Evolutionary conservation across 2,797 vertebrate genomes (phyloP), one percentile per base, ranked within the genome.

Genomic region (Cynopterus sphinx): DNA sequence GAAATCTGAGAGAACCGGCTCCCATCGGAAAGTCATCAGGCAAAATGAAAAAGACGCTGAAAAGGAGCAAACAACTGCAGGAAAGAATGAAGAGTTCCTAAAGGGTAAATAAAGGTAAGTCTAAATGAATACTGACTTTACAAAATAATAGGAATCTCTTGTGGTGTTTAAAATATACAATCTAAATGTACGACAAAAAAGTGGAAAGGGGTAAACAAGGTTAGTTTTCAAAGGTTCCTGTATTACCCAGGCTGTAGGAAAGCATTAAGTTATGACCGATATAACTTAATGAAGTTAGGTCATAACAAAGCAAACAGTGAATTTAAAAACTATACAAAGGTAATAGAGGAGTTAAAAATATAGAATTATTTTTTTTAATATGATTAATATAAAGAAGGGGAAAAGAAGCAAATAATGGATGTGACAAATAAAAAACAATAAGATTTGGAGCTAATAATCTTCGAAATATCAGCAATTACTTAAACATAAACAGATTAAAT

Each of bases 401-500:
- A 39, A 43, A 53, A 53, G 17, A 28, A 70, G 51, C 1, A 83
- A 75, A 65, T 36, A 91, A 70, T 26, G 67, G 70, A 33, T 70
- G 33, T n/a, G 61, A 88, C 78, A 88, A 93, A 84, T 5, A 84
- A 28, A 85, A 59, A 85, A 79, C 6, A 61, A 39, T 46, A 74
- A 65, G 39, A n/a, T 92, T 91, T 63, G 86, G 6, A 63, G 43
- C 31, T 51, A 92, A 65, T 51, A 92, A 65, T 86, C 61, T 53
- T 26, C 12, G 55, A 84, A 75, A 13, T 70, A 79, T 68, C n/a
- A 17, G 49, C 13, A 87, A 67, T 78, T 73, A 87, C 43, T 84
- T 79, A 88, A 78, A 85, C 88, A 75, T 63, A 81, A 90, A 82
- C 9, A 71, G n/a, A 46, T 39, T 92, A 90, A 53, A 36, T 43